A percentile compares a stretch with the other conserved stretches of the same genome.
Conservation (phyloP, 2,888 invertebrate genomes). For the Harmothoe impar region DNA sequence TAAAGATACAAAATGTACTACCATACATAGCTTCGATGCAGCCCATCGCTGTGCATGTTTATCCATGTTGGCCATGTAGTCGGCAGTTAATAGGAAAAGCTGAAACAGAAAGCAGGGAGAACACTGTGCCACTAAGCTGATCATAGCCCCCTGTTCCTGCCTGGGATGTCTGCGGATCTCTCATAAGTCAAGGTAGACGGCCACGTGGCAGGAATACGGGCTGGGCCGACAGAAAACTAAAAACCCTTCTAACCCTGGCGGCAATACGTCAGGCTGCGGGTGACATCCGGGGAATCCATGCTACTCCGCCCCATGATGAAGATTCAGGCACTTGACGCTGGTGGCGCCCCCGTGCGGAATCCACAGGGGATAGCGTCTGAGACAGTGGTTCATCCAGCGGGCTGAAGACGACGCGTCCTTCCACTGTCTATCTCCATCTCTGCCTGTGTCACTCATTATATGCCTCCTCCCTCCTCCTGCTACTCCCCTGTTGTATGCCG, state of each 20-base stretch:
- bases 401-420: background rate
- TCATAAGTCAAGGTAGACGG: slow-evolving; percentile 26
- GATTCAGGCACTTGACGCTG: slow-evolving; percentile 8
- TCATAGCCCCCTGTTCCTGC: background rate
- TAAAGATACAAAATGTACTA: no score
- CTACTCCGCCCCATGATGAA: background rate
- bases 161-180: slow-evolving; percentile 1
- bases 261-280: slow-evolving; percentile 24
- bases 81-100: no score
- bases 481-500: background rate
- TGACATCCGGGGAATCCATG: slow-evolving; percentile 2
- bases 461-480: background rate
- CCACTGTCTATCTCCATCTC: background rate
- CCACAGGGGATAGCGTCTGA: slow-evolving; percentile 22
- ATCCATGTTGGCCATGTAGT: no score
- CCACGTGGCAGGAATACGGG: no score
- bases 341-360: background rate
- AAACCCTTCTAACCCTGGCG: slow-evolving; percentile 42
- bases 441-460: background rate
- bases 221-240: slow-evolving; percentile 3
- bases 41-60: no score
- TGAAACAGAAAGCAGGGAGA: no score
- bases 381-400: slow-evolving; percentile 23
- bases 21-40: no score
- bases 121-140: background rate